Conservation (phyloP, 2,888 invertebrate genomes). For the Parasteatoda lunata region DNA sequence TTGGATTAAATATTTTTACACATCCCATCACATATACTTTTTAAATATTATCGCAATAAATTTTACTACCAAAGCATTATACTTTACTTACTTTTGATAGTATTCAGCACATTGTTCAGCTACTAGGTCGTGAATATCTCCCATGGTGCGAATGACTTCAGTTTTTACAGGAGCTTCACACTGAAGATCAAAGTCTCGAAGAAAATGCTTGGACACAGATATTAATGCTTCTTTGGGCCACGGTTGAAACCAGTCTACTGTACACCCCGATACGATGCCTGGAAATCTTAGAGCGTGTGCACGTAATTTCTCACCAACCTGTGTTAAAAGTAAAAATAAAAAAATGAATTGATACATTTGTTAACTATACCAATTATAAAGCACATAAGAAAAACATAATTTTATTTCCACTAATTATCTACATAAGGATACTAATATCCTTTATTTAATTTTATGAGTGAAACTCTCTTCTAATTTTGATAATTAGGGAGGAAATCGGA, state of each 20-base stretch:
- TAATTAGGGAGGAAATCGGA: too few relatives aligned
- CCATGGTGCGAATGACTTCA: conserved; percentile 90
- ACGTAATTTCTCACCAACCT: conserved; percentile 96
- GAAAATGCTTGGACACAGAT: conserved; percentile 92
- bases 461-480: too few relatives aligned
- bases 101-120: conserved; percentile 88
- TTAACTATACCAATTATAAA: too few relatives aligned
- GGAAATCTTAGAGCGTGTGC: conserved; percentile 93
- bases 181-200: conserved; percentile 87
- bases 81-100: conserved; percentile 80
- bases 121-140: conserved; percentile 94
- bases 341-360: too few relatives aligned
- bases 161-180: conserved; percentile 88
- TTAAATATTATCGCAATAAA: too few relatives aligned
- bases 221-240: conserved; percentile 97
- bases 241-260: conserved; percentile 98
- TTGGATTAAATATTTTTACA: too few relatives aligned
- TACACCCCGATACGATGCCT: conserved; percentile 96
- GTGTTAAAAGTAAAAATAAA: background rate
- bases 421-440: too few relatives aligned
- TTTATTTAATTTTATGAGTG: too few relatives aligned
- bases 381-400: too few relatives aligned
- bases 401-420: too few relatives aligned
- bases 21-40: too few relatives aligned
- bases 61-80: too few relatives aligned